Evolutionary conservation across 2,888 invertebrate species (phyloP).

Genomic region (Tetheella fluctuosa): DNA sequence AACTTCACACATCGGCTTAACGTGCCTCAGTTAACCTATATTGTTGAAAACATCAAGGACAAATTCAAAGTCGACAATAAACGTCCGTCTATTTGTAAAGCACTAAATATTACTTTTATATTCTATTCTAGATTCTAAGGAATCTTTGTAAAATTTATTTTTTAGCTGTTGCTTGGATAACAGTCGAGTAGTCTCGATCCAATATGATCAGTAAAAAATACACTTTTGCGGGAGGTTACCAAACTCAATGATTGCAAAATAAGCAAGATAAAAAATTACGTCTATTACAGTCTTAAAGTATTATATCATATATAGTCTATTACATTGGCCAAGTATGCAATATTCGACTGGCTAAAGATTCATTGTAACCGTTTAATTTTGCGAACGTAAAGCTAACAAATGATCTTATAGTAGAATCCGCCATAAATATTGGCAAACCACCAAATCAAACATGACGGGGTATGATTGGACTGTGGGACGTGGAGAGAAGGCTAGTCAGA

Average conservation of each 20-base stretch:
- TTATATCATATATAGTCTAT: too few relatives aligned
- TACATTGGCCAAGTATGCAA: neutral
- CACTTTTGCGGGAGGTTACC: neutral
- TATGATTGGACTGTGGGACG: conserved; percentile 14
- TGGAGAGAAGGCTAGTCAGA: conserved; percentile 11
- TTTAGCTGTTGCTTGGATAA: neutral
- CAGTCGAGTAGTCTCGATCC: neutral
- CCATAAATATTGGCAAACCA: conserved; percentile 40
- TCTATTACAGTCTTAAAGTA: too few relatives aligned
- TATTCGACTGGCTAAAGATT: neutral
- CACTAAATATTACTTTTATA: conserved; percentile 1
- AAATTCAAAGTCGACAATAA: conserved; percentile 28
- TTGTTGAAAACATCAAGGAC: conserved; percentile 57
- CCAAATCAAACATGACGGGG: conserved; percentile 29
- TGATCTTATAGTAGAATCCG: neutral
- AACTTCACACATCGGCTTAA: conserved; percentile 55
- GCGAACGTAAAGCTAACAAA: neutral
- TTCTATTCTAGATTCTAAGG: neutral
- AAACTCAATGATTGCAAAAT: neutral
- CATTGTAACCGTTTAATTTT: neutral
- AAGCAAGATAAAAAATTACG: neutral
- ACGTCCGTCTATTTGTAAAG: conserved; percentile 2
- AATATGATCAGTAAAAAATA: neutral
- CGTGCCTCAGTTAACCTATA: conserved; percentile 68
- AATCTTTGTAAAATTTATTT: neutral